These are phyloP conservation scores for Otocyon megalotis DNA, from an alignment of 2,113 vertebrate species.

Conservation along the genomic window DNA sequence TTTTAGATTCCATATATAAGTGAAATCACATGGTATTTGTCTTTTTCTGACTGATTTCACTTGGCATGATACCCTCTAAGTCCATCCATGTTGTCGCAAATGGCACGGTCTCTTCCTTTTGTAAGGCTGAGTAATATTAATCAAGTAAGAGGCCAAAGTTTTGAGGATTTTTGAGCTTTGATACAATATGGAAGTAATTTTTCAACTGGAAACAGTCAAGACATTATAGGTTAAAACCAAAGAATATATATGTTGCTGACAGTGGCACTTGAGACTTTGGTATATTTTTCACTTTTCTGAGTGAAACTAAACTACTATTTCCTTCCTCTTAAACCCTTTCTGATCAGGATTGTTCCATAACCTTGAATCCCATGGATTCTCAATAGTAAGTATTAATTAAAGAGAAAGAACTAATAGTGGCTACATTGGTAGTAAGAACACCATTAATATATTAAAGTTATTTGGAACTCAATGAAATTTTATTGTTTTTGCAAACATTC, in stretches of 20 bases:
- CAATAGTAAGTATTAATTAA: background rate
- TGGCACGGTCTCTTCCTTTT: background rate
- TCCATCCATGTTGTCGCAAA: background rate
- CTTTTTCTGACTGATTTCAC: background rate
- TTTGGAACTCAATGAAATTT: background rate
- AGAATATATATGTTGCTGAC: background rate
- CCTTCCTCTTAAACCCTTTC: background rate
- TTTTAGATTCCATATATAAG: background rate
- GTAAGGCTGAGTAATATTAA: background rate
- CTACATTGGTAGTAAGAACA: background rate
- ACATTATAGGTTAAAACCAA: background rate
- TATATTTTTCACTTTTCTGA: slow-evolving; percentile 32
- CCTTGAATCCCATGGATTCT: background rate
- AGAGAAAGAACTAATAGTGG: background rate
- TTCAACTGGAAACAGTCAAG: background rate
- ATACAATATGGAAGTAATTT: background rate
- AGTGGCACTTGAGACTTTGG: background rate
- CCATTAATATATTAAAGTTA: background rate
- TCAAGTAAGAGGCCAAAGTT: background rate
- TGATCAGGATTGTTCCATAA: background rate
- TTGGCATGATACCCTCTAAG: background rate
- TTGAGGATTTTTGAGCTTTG: slow-evolving; percentile 32
- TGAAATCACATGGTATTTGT: background rate
- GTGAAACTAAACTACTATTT: background rate
- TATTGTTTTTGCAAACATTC: slow-evolving; percentile 38